A percentile compares a stretch with the other conserved stretches of the same genome.
Evolutionary conservation across 1,140 invertebrate species (phyloP).

Genomic region (Drosophila orena): DNA sequence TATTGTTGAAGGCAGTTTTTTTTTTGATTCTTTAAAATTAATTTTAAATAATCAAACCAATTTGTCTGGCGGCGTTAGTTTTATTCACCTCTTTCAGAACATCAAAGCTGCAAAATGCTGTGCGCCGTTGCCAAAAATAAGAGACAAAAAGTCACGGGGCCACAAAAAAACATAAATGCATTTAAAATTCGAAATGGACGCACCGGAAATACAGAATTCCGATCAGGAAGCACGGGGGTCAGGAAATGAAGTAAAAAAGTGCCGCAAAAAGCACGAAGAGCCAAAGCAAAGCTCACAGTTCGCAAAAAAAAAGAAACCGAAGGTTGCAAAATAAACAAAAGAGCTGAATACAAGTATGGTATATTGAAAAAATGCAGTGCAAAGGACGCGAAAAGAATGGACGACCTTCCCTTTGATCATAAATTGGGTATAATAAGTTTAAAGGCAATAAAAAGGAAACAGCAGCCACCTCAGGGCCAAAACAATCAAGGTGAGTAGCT

Average conservation of each 20-base stretch:
- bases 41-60: background rate
- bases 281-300: slow-evolving; percentile 40
- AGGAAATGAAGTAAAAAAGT: slow-evolving; percentile 80
- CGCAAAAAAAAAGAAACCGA: slow-evolving; percentile 8
- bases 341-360: slow-evolving; percentile 36
- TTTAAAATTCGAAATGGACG: slow-evolving; percentile 79
- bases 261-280: slow-evolving; percentile 59
- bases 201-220: slow-evolving; percentile 78
- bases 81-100: background rate
- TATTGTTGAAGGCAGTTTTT: background rate
- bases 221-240: slow-evolving; percentile 73
- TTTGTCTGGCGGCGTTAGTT: background rate
- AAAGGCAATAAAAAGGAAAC: background rate
- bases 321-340: slow-evolving; percentile 29
- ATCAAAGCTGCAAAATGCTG: slow-evolving; percentile 17
- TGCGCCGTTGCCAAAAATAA: slow-evolving; percentile 6
- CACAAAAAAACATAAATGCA: slow-evolving; percentile 52
- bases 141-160: slow-evolving; percentile 13
- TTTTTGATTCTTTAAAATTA: background rate
- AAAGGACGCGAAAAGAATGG: slow-evolving; percentile 2
- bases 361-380: slow-evolving; percentile 32
- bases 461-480: background rate
- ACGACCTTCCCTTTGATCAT: slow-evolving; percentile 35
- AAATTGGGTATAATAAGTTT: slow-evolving; percentile 15
- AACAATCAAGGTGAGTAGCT: slow-evolving; percentile 1